Evolutionary conservation across 2,797 vertebrate genomes (phyloP), one percentile per base, ranked within the genome.

Genomic region (Schizothorax lantsangensis): DNA sequence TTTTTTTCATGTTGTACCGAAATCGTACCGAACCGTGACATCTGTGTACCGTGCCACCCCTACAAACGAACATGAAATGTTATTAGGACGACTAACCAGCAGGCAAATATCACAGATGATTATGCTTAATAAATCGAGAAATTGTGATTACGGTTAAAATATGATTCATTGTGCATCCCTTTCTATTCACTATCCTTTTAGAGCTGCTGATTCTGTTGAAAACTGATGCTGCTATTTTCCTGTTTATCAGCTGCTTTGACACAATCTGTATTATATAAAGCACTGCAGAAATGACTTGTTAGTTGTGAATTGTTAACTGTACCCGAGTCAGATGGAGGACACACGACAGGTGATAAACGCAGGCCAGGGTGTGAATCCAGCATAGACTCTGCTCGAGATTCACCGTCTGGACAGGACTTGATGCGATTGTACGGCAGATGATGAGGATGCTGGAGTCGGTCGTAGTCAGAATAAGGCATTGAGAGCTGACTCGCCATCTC

Each of bases 251-350:
- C 19, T 23, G 21, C 19, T 57, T 57, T 57, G 19, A 23, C 8
- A 9, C 54, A 21, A 57, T 23, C 54, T 57, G 21, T 57, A 57
- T 8, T 57, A 3, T 57, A 23, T 57, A 57, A 59, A n/a, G 23
- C 23, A n/a, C 19, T n/a, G n/a, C 0, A n/a, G 9, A 59, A 59
- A 59, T 59, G 9, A 59, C 17, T 57, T 21, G 7, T 57, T 57
- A 21, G 54, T 54, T 54, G 9, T 62, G 62, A 45, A 19, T 17
- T 45, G 14, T 26, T 68, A 59, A 49, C 33, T 69, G 15, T 92
- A 95, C 95, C 94, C 89, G 52, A 12, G 62, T 95, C 94, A 59
- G 89, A 89, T 1, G 78, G 85, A 30, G 89, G 69, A 73, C 23
- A 82, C 7, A 57, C 47, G 17, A 91, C 91, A 30, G 71, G 84